These are phyloP conservation scores for Drosophila azteca DNA, from an alignment of 1,140 invertebrate species.

Conservation along the genomic window DNA sequence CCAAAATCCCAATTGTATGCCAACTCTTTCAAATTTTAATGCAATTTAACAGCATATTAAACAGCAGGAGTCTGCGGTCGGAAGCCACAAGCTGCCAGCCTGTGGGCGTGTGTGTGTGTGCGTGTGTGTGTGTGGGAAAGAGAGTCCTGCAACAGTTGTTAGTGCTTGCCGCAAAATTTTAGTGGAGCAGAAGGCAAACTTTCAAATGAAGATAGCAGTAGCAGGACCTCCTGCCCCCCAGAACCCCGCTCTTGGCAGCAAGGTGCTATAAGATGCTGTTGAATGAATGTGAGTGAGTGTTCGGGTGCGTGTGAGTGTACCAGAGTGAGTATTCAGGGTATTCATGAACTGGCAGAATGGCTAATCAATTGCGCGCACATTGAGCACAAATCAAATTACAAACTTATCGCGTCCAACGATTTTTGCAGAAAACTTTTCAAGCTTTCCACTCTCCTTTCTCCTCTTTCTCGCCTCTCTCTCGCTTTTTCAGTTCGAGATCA, in stretches of 20 bases:
- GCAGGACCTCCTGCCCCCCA: neutral
- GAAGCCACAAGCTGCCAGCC: slow-evolving; percentile 19
- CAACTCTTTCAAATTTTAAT: slow-evolving; percentile 73
- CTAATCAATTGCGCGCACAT: slow-evolving; percentile 79
- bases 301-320: slow-evolving; percentile 18
- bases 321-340: slow-evolving; percentile 13
- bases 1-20: slow-evolving; percentile 31
- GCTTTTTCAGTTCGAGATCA: slow-evolving; percentile 49
- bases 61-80: slow-evolving; percentile 64
- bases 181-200: slow-evolving; percentile 37
- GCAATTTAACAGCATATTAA: slow-evolving; percentile 81
- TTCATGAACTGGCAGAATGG: slow-evolving; percentile 72
- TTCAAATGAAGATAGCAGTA: slow-evolving; percentile 39
- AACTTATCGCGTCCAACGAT: slow-evolving; percentile 67
- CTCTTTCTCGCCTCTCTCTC: too few relatives aligned
- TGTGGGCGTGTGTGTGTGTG: neutral
- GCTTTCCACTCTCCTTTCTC: slow-evolving; percentile 15
- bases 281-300: slow-evolving; percentile 37
- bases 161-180: slow-evolving; percentile 51
- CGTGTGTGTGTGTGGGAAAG: slow-evolving; percentile 7
- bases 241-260: neutral
- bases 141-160: slow-evolving; percentile 69
- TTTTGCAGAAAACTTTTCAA: slow-evolving; percentile 42
- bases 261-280: slow-evolving; percentile 38
- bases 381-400: slow-evolving; percentile 80